Base-by-base conservation (phyloP, 2,113 vertebrate genomes). In the Cairina moschata region DNA sequence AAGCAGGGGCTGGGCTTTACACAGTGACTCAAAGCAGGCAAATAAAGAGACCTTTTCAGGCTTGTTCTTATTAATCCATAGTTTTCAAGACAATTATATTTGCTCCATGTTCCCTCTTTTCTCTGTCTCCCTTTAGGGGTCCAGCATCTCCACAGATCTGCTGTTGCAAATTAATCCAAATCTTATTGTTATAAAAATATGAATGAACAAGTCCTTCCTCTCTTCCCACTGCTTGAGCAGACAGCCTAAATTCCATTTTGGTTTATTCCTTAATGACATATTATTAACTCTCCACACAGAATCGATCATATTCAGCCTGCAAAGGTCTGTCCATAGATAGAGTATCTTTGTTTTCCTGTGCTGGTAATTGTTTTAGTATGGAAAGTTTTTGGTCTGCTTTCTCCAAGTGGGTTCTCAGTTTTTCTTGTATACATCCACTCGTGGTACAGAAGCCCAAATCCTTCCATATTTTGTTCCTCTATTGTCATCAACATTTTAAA, bases 1-100 rank as follows among this genome's bases (percentile, higher is more conserved):
- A 93, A 80, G 63, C 85, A 96, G 25, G 44, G 67, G 20, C 54
- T 77, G 80, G 34, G 76, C 32, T 95, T 88, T 92, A 74, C 32
- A 25, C 25, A 44, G 79, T 54, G 83, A 81, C 69, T 88, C 73
- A 86, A 93, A 60, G 26, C 31, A 86, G 42, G 48, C 42, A 82
- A 72, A 36, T 0, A 3, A 65, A 58, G 59, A 83, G 84, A 52
- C 5, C 73, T 50, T 90, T 63, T 60, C 59, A 68, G 52, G 6
- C 28, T 75, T 76, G 26, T 40, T 87, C 46, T 22, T 89, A 32
- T 54, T 89, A 76, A 93, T 38, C 22, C 74, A 54, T 21, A 56
- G 17, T 40, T 95, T 94, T 95, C 56, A 54, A 74, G 86, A 38
- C 46, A 54, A 54, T 62, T 59, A 2, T 13, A 46, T 82, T 89